Conservation (phyloP, 2,888 invertebrate genomes). For the Ganaspis brasiliensis region DNA sequence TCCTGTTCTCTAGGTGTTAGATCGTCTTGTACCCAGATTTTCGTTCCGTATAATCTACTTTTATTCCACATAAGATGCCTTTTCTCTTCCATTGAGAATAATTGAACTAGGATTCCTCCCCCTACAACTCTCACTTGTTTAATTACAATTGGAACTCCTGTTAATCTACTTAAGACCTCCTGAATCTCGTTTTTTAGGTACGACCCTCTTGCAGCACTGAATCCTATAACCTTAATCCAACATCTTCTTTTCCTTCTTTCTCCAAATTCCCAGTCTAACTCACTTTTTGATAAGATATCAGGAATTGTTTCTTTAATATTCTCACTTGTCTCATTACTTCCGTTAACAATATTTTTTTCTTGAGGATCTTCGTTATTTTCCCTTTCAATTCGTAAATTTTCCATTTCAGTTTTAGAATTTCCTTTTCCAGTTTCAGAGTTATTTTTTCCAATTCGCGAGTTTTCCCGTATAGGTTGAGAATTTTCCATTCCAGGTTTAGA, state of each 20-base stretch:
- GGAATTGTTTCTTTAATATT: not conserved
- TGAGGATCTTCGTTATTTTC: not conserved
- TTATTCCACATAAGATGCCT: not conserved
- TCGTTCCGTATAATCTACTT: not conserved
- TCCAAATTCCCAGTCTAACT: not conserved
- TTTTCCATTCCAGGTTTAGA: no score
- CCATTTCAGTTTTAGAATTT: no score
- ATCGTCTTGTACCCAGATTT: not conserved
- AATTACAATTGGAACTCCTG: not conserved
- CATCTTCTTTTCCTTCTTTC: slow-evolving; percentile 3
- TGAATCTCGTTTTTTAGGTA: not conserved
- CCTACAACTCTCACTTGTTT: not conserved
- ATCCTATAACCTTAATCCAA: not conserved
- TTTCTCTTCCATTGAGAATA: not conserved
- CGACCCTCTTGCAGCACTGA: not conserved
- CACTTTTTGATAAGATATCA: not conserved
- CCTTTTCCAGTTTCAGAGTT: no score
- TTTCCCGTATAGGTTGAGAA: no score
- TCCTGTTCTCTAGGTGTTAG: not conserved
- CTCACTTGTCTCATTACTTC: not conserved
- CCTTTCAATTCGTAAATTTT: no score
- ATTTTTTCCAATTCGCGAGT: no score
- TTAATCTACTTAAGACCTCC: not conserved
- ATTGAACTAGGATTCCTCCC: not conserved
- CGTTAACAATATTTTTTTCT: not conserved